These are phyloP conservation scores for Drosophila busckii DNA, from an alignment of 1,140 invertebrate genomes.

Conservation along the genomic window DNA sequence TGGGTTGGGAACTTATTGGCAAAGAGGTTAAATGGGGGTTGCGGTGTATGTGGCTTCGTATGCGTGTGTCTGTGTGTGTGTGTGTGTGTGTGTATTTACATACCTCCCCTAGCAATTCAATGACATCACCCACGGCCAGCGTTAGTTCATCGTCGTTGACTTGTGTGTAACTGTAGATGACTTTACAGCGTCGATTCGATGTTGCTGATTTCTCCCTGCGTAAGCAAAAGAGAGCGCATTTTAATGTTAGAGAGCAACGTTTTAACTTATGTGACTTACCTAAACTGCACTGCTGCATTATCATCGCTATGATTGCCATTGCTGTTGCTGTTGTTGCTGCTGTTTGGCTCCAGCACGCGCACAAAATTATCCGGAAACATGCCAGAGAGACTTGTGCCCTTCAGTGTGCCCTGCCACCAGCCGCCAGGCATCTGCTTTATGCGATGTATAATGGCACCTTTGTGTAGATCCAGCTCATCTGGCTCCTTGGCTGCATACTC, in stretches of 20 bases:
- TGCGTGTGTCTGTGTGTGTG: constrained; percentile 4
- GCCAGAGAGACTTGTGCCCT: constrained; percentile 87
- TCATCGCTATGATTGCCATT: constrained; percentile 63
- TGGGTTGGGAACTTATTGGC: constrained; percentile 49
- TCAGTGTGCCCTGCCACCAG: constrained; percentile 98
- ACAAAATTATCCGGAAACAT: constrained; percentile 99
- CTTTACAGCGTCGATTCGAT: constrained; percentile 86
- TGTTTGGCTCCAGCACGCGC: constrained; percentile 81
- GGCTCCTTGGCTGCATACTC: constrained; percentile 89
- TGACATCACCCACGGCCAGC: constrained; percentile 90
- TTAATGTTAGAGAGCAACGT: constrained; percentile 14
- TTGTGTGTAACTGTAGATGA: constrained; percentile 94
- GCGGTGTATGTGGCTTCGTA: constrained; percentile 2
- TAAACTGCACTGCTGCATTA: constrained; percentile 63
- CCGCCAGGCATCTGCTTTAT: constrained; percentile 92
- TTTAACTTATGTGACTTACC: constrained; percentile 46
- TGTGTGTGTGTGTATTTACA: constrained; percentile 32
- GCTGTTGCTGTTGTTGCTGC: constrained; percentile 29
- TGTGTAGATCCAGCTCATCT: constrained; percentile 91
- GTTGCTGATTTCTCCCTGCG: constrained; percentile 79
- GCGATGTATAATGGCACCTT: constrained; percentile 93
- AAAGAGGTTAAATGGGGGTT: constrained; percentile 68
- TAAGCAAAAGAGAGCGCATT: constrained; percentile 9
- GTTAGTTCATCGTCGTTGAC: constrained; percentile 94
- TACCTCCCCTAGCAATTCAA: constrained; percentile 93